Evolutionary conservation across 2,888 invertebrate species (phyloP).

Genomic region (Pogonocherus hispidulus): DNA sequence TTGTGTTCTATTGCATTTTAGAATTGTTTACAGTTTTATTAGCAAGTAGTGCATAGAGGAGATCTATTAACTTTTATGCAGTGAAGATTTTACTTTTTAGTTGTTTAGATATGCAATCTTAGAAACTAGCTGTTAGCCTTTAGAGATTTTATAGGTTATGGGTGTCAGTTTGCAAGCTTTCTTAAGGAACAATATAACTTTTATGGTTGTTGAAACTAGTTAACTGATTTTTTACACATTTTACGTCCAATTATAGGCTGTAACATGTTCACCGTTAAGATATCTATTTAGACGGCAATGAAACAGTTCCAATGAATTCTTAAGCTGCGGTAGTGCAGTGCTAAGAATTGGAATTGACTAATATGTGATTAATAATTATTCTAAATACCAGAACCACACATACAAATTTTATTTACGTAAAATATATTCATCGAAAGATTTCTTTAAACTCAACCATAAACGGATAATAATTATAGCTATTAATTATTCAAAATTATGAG

Average conservation of each 20-base stretch:
- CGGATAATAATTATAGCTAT: too few relatives aligned
- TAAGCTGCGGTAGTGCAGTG: background rate
- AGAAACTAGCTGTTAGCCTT: background rate
- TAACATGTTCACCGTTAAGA: background rate
- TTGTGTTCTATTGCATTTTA: background rate
- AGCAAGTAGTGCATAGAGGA: background rate
- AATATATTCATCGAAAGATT: too few relatives aligned
- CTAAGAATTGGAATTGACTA: background rate
- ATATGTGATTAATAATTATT: too few relatives aligned
- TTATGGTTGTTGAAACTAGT: constrained; percentile 10
- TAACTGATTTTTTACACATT: background rate
- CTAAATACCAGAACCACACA: too few relatives aligned
- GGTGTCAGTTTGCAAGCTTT: constrained; percentile 1
- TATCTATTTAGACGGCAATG: background rate
- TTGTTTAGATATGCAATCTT: background rate
- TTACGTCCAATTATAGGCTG: background rate
- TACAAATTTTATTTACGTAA: too few relatives aligned
- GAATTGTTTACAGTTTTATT: background rate
- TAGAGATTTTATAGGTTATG: constrained; percentile 4
- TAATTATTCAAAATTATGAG: too few relatives aligned
- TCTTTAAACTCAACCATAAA: too few relatives aligned
- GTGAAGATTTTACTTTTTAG: background rate
- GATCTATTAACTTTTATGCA: background rate
- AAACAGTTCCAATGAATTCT: background rate
- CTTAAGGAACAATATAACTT: constrained; percentile 3